A percentile compares a stretch with the other conserved stretches of the same genome.
These are phyloP conservation scores for Neelides sp. DNA, from an alignment of 1,140 invertebrate genomes.

Conservation along the genomic window DNA sequence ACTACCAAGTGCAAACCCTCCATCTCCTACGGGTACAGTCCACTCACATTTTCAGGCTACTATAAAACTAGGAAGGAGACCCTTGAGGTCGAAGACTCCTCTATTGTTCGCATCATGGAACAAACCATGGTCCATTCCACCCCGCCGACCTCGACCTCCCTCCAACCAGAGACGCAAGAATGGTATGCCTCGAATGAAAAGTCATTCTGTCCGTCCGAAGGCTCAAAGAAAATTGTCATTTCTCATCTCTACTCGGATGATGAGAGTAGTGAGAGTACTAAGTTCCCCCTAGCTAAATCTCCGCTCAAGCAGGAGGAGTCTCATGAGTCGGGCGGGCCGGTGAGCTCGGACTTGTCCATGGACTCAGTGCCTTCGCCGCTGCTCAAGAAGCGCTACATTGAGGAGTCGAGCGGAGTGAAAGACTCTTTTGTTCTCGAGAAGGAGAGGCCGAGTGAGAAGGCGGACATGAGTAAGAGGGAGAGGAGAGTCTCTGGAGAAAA, in stretches of 20 bases:
- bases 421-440: neutral
- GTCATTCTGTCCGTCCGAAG: conserved; percentile 22
- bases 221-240: conserved; percentile 22
- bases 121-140: conserved; percentile 17
- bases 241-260: conserved; percentile 31
- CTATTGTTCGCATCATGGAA: conserved; percentile 23
- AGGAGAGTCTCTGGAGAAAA: neutral
- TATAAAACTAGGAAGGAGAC: conserved; percentile 28
- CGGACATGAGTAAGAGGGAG: neutral
- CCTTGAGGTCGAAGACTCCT: conserved; percentile 22
- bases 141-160: neutral
- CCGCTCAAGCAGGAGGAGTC: neutral
- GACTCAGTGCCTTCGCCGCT: conserved; percentile 26
- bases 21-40: conserved; percentile 25
- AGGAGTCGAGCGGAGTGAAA: conserved; percentile 1
- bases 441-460: neutral
- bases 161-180: conserved; percentile 7
- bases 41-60: conserved; percentile 15
- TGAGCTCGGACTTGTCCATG: conserved; percentile 9
- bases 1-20: conserved; percentile 24
- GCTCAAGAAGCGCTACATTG: conserved; percentile 21
- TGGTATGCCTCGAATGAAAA: conserved; percentile 20
- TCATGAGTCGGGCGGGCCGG: neutral
- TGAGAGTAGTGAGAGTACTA: conserved; percentile 17
- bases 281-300: conserved; percentile 3